Conservation (phyloP, 2,797 vertebrate species). For the Acanthurus lineatus region DNA sequence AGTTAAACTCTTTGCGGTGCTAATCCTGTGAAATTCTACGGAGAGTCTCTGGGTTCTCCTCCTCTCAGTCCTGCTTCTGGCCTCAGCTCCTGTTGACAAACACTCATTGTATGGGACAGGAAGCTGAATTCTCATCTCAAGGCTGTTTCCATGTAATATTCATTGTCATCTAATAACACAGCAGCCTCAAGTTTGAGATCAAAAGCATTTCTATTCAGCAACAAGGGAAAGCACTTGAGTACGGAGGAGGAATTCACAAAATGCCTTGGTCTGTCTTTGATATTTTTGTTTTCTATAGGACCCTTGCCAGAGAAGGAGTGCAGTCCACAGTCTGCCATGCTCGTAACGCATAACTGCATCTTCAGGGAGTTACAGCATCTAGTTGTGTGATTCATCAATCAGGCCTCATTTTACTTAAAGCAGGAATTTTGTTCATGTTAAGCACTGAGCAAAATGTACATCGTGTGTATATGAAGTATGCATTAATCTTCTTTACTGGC, state of each 20-base stretch:
- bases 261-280: conserved; percentile 74
- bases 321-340: conserved; percentile 36
- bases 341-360: conserved; percentile 27
- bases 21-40: conserved; percentile 50
- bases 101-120: conserved; percentile 61
- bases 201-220: conserved; percentile 82
- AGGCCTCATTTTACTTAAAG: conserved; percentile 42
- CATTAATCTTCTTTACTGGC: conserved; percentile 34
- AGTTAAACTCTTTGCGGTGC: conserved; percentile 64
- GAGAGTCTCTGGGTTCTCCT: conserved; percentile 6
- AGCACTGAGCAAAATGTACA: conserved; percentile 31
- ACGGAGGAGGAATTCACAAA: conserved; percentile 75
- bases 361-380: conserved; percentile 31
- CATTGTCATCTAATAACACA: conserved; percentile 81
- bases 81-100: conserved; percentile 65
- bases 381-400: conserved; percentile 46
- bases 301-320: conserved; percentile 62
- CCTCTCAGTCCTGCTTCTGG: conserved; percentile 23
- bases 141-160: conserved; percentile 85
- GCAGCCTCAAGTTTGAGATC: conserved; percentile 82
- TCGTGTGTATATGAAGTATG: conserved; percentile 33
- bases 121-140: conserved; percentile 69
- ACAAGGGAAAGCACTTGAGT: conserved; percentile 78
- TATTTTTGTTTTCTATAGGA: conserved; percentile 70
- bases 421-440: conserved; percentile 40